Base-by-base conservation (phyloP, 1,140 invertebrate species). In the Tenebrio molitor region DNA sequence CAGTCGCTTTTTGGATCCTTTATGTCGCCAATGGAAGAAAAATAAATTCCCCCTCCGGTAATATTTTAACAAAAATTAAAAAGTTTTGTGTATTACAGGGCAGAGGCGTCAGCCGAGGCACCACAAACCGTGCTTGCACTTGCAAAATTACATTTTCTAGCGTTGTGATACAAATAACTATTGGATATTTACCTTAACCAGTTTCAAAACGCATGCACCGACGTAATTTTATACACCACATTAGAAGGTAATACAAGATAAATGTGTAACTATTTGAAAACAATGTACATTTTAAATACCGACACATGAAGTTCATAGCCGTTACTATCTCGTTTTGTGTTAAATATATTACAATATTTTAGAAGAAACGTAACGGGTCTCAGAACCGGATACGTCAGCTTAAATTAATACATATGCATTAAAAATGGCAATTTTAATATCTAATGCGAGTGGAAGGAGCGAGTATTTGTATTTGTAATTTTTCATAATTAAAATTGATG, bases 391-490 rank as follows among this genome's bases (percentile, higher is more conserved):
- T 39, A 65, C 39, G 62, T 65, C 62, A 65, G 39, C 39, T 65
- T 65, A 42, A 15, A 42, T 39, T 36, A 65, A 65, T 41, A 36
- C 33, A 65, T 42, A 65, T 65, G 62, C 33, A 65, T 65, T 64
- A 64, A 65, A 58, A 58, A 58, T 58, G 21, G 21, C 50, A 58
- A 58, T 58, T 58, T 58, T 58, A 58, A 58, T 58, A 29, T 58
- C 12, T 12, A 58, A 58, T 29, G 50, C 15, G 23, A 53, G 46
- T 21, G 23, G 7, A n/a, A 19, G 17, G 23, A 23, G 17, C 21
- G 7, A 2, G 19, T 53, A 21, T 53, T 53, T 53, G 46, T 58
- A 25, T 58, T 58, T 58, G 10, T 53, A 53, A 58, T 58, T 58
- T 29, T 25, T 34, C 29, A 14, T 34, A 58, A 58, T 58, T 58